Base-by-base conservation (phyloP, 2,888 invertebrate genomes). In the Chelonus formosanus region DNA sequence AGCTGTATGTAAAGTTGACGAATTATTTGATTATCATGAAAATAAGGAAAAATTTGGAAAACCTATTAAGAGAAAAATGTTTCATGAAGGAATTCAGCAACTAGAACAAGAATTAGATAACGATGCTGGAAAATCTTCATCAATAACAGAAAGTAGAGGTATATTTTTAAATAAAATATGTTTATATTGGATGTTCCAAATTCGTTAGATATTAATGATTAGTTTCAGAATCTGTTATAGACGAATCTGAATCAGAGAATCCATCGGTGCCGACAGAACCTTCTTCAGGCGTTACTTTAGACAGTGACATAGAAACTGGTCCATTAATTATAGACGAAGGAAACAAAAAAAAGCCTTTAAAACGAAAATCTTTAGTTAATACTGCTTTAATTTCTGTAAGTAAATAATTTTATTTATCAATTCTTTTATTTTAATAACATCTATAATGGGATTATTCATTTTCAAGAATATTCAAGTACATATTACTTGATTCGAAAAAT, bases 21-120 rank as follows among this genome's bases (percentile, higher is more conserved):
- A 96, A 85, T 87, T 97, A 31, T 95, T 90, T 79, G 91, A 91
- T 62, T 97, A 95, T 80, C 87, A 89, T 0, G 92, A 93, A 76
- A 90, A 91, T 75, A 94, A 94, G 84, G 90, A 88, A 74, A 94
- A 91, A 85, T 93, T 90, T 84, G 94, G 88, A 60, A 95, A 92
- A 79, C 89, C 91, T 0, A 88, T 92, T 72, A 95, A 95, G 80
- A 87, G 94, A 44, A 91, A 92, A 76, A 92, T 90, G 84, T 97
- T 94, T 80, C 92, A 92, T 67, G 95, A 96, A 77, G 97, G 96
- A 0, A 89, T 97, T 20, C 89, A 90, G 78, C 92, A 97, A 85
- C 94, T 97, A 67, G 94, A 95, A 78, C 88, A 91, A 68, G 94
- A 93, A 70, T 87, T 92, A 55, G 86, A 87, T 63, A 89, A 89